Evolutionary conservation across 2,888 invertebrate genomes (phyloP).

Genomic region (Omphaloscelis lunosa): DNA sequence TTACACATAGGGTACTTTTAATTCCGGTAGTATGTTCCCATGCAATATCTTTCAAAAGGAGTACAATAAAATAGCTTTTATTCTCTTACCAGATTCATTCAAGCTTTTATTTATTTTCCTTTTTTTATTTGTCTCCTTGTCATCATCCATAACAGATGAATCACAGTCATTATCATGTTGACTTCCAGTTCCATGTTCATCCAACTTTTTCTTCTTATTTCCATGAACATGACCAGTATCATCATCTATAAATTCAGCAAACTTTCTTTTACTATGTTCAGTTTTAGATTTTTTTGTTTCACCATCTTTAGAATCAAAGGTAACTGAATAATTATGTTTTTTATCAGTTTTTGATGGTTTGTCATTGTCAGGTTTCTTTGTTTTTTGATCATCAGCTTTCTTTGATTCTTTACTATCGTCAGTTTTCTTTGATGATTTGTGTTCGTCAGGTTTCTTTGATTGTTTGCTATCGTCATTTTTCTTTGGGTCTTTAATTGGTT

Average conservation of each 20-base stretch:
- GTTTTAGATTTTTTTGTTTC: constrained; percentile 69
- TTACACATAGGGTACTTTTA: too few species aligned
- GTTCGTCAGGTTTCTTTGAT: constrained; percentile 28
- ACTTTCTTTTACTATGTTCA: constrained; percentile 75
- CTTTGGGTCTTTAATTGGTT: constrained; percentile 36
- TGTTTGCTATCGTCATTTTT: constrained; percentile 10
- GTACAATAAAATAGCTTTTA: background rate
- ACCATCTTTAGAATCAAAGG: constrained; percentile 54
- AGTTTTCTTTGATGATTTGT: constrained; percentile 23
- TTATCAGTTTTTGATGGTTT: constrained; percentile 48
- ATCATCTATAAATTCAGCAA: constrained; percentile 78
- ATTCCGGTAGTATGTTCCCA: too few species aligned
- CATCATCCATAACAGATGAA: constrained; percentile 61
- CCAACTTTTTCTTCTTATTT: constrained; percentile 62
- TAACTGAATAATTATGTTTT: constrained; percentile 44
- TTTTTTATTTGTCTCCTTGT: constrained; percentile 61
- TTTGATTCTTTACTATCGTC: constrained; percentile 17
- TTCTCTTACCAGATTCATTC: constrained; percentile 83
- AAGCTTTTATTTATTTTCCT: constrained; percentile 78
- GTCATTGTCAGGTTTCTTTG: constrained; percentile 32
- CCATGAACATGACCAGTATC: constrained; percentile 51
- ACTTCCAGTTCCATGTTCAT: constrained; percentile 33
- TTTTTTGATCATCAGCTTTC: constrained; percentile 16
- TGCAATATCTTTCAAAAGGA: too few species aligned
- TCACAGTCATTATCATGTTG: constrained; percentile 51